Base-by-base conservation (phyloP, 2,113 vertebrate genomes). In the Shinisaurus crocodilurus region DNA sequence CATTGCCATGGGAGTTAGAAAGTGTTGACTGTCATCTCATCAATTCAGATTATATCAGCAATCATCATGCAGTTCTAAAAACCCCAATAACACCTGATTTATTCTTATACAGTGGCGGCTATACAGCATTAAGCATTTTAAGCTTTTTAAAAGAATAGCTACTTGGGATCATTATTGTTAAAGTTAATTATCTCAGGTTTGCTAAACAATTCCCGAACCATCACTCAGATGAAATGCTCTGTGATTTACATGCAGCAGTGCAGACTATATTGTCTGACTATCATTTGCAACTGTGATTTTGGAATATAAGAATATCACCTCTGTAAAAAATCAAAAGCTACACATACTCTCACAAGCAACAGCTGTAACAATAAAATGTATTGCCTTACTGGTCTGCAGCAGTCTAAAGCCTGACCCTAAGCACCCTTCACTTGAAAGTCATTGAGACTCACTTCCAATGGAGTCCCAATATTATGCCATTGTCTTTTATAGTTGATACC, bases 121-220 rank as follows among this genome's bases (percentile, higher is more conserved):
- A 83, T 29, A 88, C 75, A 34, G 2, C 0, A 63, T 34, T n/a
- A 85, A 23, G 82, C 50, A 85, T 75, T 20, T 67, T 85, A 23
- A 89, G 75, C 82, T 92, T 60, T 87, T 74, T 81, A 69, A 89
- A 77, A 75, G 75, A 91, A 0, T 65, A 8, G 50, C 1, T 77
- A 72, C 20, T 92, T 27, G 54, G 82, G 81, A 20, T 89, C 87
- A 67, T 87, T 0, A 70, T 90, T 95, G 91, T 67, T 92, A 88
- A 80, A 92, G 80, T 48, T 80, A 85, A 90, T 85, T 89, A 13
- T 77, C 6, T 84, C 70, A 45, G 23, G 6, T 74, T 81, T 87
- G 89, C 87, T 43, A 76, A 89, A 90, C 88, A 8, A 79, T 40
- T 79, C 72, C 23, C 77, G 90, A 90, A 85, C 48, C 81, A n/a